Evolutionary conservation across 2,797 vertebrate species (phyloP).

Genomic region (Rhinatrema bivittatum): DNA sequence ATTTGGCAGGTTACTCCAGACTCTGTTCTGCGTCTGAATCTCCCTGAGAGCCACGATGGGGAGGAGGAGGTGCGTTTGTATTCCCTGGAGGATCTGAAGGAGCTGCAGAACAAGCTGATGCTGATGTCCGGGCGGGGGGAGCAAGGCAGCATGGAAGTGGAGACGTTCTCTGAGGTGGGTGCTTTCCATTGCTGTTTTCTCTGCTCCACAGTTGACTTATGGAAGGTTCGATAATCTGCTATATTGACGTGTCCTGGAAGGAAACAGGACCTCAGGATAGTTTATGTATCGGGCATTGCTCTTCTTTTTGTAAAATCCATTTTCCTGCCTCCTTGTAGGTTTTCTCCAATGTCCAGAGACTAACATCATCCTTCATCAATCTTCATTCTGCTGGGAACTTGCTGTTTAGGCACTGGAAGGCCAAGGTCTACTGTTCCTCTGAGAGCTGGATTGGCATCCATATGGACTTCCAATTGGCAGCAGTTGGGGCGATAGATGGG

Average conservation of each 20-base stretch:
- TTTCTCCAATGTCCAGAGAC: slow-evolving; percentile 78
- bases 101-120: slow-evolving; percentile 95
- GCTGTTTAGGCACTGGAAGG: slow-evolving; percentile 80
- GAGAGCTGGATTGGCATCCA: slow-evolving; percentile 33
- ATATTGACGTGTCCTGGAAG: too few species aligned
- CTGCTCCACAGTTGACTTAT: too few species aligned
- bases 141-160: slow-evolving; percentile 75
- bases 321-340: slow-evolving; percentile 59
- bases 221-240: neutral
- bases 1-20: slow-evolving; percentile 69
- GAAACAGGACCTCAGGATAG: too few species aligned
- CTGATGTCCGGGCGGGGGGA: slow-evolving; percentile 92
- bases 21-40: slow-evolving; percentile 59
- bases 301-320: too few species aligned
- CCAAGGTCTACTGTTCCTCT: slow-evolving; percentile 57
- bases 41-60: slow-evolving; percentile 56
- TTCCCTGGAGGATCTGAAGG: slow-evolving; percentile 77
- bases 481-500: slow-evolving; percentile 41
- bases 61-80: slow-evolving; percentile 46
- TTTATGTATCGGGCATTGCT: too few species aligned
- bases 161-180: slow-evolving; percentile 83
- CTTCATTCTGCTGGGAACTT: slow-evolving; percentile 81
- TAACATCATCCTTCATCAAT: slow-evolving; percentile 75
- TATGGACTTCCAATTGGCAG: slow-evolving; percentile 66
- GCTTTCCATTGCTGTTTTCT: too few species aligned